Evolutionary conservation across 1,140 invertebrate genomes (phyloP), one percentile per base, ranked within the genome.

Genomic region (Aradophagus sp.): DNA sequence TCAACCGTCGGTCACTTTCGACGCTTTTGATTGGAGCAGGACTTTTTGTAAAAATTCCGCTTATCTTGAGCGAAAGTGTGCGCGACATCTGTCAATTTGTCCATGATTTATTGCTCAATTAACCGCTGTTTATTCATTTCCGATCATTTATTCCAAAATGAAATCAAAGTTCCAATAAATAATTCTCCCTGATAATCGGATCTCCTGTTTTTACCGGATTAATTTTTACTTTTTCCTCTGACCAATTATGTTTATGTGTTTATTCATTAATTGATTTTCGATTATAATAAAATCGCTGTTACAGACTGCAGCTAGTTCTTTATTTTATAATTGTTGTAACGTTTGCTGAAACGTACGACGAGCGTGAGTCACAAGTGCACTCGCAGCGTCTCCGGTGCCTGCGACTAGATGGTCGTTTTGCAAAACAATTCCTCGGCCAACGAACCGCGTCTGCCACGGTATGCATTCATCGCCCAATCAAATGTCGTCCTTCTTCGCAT

Each of bases 341-440:
- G 31, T 15, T 13, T 13, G 50, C 11, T 38, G 42, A 66, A 66
- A 58, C 35, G 34, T 12, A 17, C 27, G 44, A 62, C 41, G n/a
- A 7, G 48, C 20, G 39, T 72, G 53, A 72, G 39, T 59, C 68
- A 71, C 53, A 32, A 55, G 45, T 47, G 50, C 45, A 52, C 14
- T 55, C 36, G 29, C 13, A 27, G 29, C 44, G 59, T 31, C 62
- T 67, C 56, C 29, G 48, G 19, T 39, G 39, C 29, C 35, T 44
- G 8, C 16, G 42, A 36, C 59, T 63, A 61, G 62, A 53, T 53
- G 44, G 36, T 68, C 50, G 50, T 63, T 73, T 65, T 63, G 65
- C 58, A 65, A 65, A 65, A 69, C 58, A 65, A 69, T 73, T 68
- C 52, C 14, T 59, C 53, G 71, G 65, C 45, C 71, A 63, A 73